Base-by-base conservation (phyloP, 2,797 vertebrate genomes). In the Acanthurus tractus region DNA sequence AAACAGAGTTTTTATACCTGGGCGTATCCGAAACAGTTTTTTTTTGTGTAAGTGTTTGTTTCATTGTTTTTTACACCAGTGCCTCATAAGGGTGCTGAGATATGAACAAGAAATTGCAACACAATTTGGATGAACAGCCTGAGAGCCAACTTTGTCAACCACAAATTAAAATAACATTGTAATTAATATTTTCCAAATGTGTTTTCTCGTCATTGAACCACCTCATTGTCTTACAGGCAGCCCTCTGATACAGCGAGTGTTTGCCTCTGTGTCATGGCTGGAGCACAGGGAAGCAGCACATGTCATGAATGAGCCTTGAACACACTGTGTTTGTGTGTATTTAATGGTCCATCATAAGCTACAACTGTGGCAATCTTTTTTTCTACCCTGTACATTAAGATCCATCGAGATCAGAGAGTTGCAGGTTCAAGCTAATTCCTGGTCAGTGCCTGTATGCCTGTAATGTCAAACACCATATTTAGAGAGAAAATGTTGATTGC, bases 401-500 rank as follows among this genome's bases (percentile, higher is more conserved):
- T 69, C 52, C 17, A 40, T 12, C 15, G 13, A 42, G 68, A 75
- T 84, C 45, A 49, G 17, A 79, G 64, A 50, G 66, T 67, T 58
- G 54, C 6, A 0, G 45, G 66, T 0, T 53, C 23, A 3, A 72
- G 66, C 65, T 82, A 68, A 58, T 77, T 48, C 57, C 73, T 80
- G 68, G 62, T 63, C 65, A 63, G 72, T 73, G 78, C 80, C 79
- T 81, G 63, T 12, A 14, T 29, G 34, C 85, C 54, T 81, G 40
- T 72, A 63, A 64, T 69, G 55, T 75, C 38, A 69, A 72, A 79
- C 40, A 25, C 20, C 22, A 12, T 29, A 73, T 55, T 69, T 80
- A 8, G 56, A 36, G 64, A 83, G 65, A 86, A 86, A 84, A 75
- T 78, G 81, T 73, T 80, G 76, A 87, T 78, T 77, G 75, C 81